Percentiles rank a stretch among this genome's conserved stretches.
Conservation (phyloP, 1,140 invertebrate species). For the Heliothis subflexa region DNA sequence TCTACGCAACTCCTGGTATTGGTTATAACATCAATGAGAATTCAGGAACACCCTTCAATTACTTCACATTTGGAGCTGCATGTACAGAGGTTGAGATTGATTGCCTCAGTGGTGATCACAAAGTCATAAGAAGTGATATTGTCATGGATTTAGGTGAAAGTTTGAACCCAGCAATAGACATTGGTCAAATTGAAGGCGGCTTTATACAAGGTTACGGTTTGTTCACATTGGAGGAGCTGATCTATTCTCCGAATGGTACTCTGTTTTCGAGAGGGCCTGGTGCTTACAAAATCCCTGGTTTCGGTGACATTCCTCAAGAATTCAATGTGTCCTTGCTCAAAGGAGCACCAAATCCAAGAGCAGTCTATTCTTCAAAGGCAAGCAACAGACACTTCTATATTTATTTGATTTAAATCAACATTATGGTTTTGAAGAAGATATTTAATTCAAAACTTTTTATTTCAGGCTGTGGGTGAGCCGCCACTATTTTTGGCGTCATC, state of each 20-base stretch:
- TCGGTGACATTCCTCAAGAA: constrained; percentile 95
- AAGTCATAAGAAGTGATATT: constrained; percentile 95
- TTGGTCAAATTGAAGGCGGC: constrained; percentile 98
- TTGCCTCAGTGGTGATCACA: constrained; percentile 95
- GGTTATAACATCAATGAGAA: constrained; percentile 92
- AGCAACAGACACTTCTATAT: background rate
- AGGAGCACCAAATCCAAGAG: constrained; percentile 94
- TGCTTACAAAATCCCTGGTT: constrained; percentile 97
- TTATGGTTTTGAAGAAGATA: background rate
- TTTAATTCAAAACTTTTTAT: background rate
- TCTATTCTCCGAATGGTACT: constrained; percentile 93
- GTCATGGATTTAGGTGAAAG: constrained; percentile 97
- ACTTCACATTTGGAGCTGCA: constrained; percentile 93
- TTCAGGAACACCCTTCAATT: constrained; percentile 91
- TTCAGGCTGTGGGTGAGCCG: constrained; percentile 97
- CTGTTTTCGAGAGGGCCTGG: constrained; percentile 95
- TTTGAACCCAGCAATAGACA: constrained; percentile 98
- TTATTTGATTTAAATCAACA: constrained; percentile 40
- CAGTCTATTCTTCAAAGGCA: constrained; percentile 98
- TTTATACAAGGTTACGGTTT: constrained; percentile 97
- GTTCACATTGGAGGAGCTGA: constrained; percentile 96
- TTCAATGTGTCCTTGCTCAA: constrained; percentile 97
- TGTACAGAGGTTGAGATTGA: constrained; percentile 95
- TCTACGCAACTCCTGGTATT: constrained; percentile 93
- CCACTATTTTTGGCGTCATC: constrained; percentile 96